phyloP scores from a whole-genome alignment of 2,888 invertebrate genomes.

The Desoria tigrina region DNA sequence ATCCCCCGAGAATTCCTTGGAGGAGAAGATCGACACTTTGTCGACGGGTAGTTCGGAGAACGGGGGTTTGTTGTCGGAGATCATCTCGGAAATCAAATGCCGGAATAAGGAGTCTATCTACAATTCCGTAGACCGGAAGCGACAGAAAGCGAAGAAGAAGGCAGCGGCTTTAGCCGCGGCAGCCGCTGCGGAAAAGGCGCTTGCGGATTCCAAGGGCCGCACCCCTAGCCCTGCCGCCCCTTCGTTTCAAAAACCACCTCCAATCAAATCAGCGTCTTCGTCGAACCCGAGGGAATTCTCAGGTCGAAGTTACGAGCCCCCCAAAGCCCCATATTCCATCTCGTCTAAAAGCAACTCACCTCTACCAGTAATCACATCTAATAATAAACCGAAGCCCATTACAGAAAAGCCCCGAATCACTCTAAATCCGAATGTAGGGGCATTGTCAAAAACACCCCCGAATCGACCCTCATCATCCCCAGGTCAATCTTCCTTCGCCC shows the following conservation, averaged over 20 bases:
- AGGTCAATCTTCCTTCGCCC: neutral
- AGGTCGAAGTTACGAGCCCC: slow-evolving; percentile 26
- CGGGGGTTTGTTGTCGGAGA: slow-evolving; percentile 78
- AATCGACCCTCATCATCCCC: slow-evolving; percentile 22
- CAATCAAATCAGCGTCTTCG: neutral
- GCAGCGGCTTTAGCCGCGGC: slow-evolving; percentile 31
- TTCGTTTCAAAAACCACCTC: too few relatives aligned
- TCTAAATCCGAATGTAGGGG: slow-evolving; percentile 31
- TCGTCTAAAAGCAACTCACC: slow-evolving; percentile 18
- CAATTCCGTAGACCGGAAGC: slow-evolving; percentile 52
- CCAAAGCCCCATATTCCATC: slow-evolving; percentile 14
- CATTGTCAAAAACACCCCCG: neutral
- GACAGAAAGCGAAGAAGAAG: slow-evolving; percentile 42
- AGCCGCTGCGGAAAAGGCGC: slow-evolving; percentile 7
- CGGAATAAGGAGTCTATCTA: slow-evolving; percentile 85
- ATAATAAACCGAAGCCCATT: neutral
- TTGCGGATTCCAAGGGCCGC: neutral
- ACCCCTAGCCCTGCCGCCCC: too few relatives aligned
- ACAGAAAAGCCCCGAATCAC: slow-evolving; percentile 31
- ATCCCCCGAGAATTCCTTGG: slow-evolving; percentile 9
- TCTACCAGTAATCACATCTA: neutral
- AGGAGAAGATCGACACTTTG: slow-evolving; percentile 50
- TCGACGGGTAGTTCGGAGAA: slow-evolving; percentile 66
- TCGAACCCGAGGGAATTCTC: slow-evolving; percentile 9
- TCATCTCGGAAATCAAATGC: slow-evolving; percentile 83